Base-by-base conservation (phyloP, 2,113 vertebrate species). In the Motacilla alba region DNA sequence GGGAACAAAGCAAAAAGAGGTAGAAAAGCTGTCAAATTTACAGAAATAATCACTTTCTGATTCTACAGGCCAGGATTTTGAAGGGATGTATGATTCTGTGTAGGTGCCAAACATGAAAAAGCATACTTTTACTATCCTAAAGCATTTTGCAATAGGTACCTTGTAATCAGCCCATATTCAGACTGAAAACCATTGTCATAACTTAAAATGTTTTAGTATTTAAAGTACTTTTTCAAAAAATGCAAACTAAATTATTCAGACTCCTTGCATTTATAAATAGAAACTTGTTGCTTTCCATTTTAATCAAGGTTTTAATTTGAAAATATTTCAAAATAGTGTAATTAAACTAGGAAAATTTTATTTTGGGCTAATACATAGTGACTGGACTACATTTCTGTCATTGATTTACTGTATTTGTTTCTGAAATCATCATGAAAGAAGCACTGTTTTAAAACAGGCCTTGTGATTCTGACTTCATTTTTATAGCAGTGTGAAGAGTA, bases 391-490 rank as follows among this genome's bases (percentile, higher is more conserved):
- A 87, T 94, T 95, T 96, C 83, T 89, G n/a, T 93, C 53, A 63
- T 72, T 93, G 77, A 75, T 74, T 95, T 84, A 55, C 62, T 86
- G 11, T 83, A 75, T 92, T 92, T 97, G 19, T 91, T 91, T 95
- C 88, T 93, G 91, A 91, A 83, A 56, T 91, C 24, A 28, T 93
- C 31, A 63, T 86, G 77, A 41, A 83, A 92, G 30, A 95, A 91
- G 23, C 66, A 69, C 27, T 87, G 33, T 55, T 87, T 78, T 33
- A 35, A 43, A 66, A 94, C 89, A 92, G 43, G 19, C 66, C 35
- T 66, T 88, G 53, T 96, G 56, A 67, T 87, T 96, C 85, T 95
- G 59, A 74, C 92, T 84, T 91, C 83, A 63, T 91, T 72, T 96
- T 87, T 96, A 74, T 94, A 94, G 49, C 37, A 46, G 56, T 87